Conservation (phyloP, 2,888 invertebrate genomes). For the Pyralis farinalis region DNA sequence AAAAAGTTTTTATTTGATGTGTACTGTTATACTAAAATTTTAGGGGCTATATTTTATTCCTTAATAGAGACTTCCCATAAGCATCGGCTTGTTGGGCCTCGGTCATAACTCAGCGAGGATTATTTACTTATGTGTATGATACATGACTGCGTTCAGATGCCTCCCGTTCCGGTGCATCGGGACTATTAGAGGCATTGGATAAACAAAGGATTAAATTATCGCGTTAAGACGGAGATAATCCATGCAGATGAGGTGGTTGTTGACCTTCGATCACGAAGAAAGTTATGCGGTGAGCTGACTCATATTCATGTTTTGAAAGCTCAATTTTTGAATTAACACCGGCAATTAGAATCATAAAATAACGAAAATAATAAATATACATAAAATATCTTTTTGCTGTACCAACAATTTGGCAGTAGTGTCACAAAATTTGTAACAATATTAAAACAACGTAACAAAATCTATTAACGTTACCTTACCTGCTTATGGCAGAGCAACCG, state of each 20-base stretch:
- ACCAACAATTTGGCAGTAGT: no score
- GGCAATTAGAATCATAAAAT: no score
- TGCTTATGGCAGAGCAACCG: neutral
- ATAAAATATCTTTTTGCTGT: no score
- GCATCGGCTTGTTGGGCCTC: conserved; percentile 44
- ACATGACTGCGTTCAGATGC: conserved; percentile 63
- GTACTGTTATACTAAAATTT: conserved; percentile 23
- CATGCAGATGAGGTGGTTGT: conserved; percentile 74
- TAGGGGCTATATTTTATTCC: conserved; percentile 39
- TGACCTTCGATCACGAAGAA: conserved; percentile 60
- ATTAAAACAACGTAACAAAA: no score
- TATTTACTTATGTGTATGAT: conserved; percentile 76
- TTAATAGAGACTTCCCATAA: conserved; percentile 38
- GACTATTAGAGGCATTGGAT: conserved; percentile 75
- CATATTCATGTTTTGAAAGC: conserved; percentile 19
- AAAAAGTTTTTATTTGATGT: conserved; percentile 12
- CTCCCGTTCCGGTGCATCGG: conserved; percentile 56
- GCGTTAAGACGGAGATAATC: conserved; percentile 74
- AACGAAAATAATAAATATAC: no score
- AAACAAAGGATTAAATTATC: conserved; percentile 78
- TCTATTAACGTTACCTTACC: no score
- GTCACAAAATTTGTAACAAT: no score
- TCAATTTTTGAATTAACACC: no score
- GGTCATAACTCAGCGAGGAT: conserved; percentile 67
- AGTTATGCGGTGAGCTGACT: conserved; percentile 36